Base-by-base conservation (phyloP, 2,888 invertebrate species). In the Ecliptopera silaceata region DNA sequence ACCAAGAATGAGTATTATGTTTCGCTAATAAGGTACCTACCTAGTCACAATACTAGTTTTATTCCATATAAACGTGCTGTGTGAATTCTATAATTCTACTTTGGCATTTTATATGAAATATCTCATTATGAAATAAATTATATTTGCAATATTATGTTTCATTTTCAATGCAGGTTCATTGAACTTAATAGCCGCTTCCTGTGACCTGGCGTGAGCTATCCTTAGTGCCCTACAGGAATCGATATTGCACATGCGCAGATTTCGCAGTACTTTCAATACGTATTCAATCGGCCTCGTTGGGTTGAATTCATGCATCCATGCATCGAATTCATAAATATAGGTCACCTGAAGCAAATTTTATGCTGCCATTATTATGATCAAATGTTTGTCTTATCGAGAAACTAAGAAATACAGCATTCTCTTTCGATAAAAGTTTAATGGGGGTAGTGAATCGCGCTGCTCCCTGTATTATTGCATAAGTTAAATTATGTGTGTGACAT, bases 161-260 rank as follows among this genome's bases (percentile, higher is more conserved):
- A 38, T 36, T 36, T 26, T 26, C 13, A 29, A 20, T 17, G 18
- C 18, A 20, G 41, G 49, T 49, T 31, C 49, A 49, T 20, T 15
- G 41, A 31, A 31, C 49, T 32, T 36, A 15, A 36, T 36, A 15
- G 15, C 36, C 36, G 15, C 15, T 3, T 36, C 15, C 10, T 15
- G 8, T 36, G 36, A 15, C 36, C 12, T 15, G 36, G 15, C 15
- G 1, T n/a, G 8, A 8, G 26, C 5, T 22, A 29, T 26, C 41
- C 18, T 12, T 31, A 17, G 32, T 43, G 13, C 42, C 31, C 11
- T 10, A 18, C 41, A 39, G 39, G 4, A 45, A 54, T 54, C 53
- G 44, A 50, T 50, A 49, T 8, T 13, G 20, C 29, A 53, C 58
- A 49, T 53, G 58, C 58, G 58, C 58, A 51, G 12, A 38, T 12